Conservation (phyloP, 2,888 invertebrate species). For the Ichneumoninae sp. region DNA sequence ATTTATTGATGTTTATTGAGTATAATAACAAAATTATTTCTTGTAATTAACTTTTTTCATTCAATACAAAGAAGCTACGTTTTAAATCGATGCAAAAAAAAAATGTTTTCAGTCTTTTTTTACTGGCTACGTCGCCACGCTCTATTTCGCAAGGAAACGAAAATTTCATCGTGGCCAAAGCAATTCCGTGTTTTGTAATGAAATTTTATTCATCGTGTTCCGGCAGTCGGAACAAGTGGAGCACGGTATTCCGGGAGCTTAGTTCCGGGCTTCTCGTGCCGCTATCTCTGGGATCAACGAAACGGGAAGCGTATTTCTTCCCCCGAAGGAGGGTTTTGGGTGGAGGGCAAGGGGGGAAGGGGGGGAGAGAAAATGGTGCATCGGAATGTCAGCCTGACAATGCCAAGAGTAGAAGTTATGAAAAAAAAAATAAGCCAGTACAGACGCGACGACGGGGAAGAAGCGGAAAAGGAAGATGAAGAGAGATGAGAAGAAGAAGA, state of each 20-base stretch:
- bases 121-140: not conserved
- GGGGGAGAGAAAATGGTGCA: constrained; percentile 32
- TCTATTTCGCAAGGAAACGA: not conserved
- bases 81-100: not conserved
- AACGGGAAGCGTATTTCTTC: constrained; percentile 35
- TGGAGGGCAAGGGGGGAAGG: not conserved
- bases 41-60: not conserved
- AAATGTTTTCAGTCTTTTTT: no score
- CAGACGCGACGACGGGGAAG: not conserved
- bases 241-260: not conserved
- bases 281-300: constrained; percentile 66
- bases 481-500: constrained; percentile 35
- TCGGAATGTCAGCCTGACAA: constrained; percentile 44
- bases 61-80: not conserved
- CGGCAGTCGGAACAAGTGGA: constrained; percentile 7
- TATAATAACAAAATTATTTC: no score
- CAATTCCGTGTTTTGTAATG: constrained; percentile 1
- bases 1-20: no score
- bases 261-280: constrained; percentile 32
- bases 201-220: constrained; percentile 28
- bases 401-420: constrained; percentile 28
- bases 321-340: not conserved
- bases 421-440: constrained; percentile 30
- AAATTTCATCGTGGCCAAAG: not conserved
- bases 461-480: constrained; percentile 17